phyloP scores from a whole-genome alignment of 2,888 invertebrate species.

The Papilio protenor region DNA sequence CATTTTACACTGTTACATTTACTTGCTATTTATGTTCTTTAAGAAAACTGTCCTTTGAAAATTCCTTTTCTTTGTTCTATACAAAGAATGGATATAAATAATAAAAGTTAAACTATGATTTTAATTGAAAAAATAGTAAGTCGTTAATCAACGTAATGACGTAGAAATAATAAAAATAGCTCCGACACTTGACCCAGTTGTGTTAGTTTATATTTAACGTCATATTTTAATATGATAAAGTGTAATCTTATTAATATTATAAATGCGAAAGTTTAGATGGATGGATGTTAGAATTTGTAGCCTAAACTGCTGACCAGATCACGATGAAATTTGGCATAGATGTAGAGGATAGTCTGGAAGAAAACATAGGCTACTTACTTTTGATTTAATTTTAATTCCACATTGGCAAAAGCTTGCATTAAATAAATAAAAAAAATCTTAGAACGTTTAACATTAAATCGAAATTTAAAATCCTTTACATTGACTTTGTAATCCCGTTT shows the following conservation, averaged over 20 bases:
- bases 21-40: neutral
- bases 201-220: neutral
- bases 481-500: too few relatives aligned
- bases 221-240: neutral
- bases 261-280: neutral
- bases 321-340: neutral
- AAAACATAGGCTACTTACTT: too few relatives aligned
- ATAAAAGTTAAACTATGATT: neutral
- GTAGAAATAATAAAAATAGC: neutral
- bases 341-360: too few relatives aligned
- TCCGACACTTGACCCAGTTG: neutral
- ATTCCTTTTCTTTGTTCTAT: neutral
- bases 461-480: too few relatives aligned
- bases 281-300: too few relatives aligned
- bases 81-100: neutral
- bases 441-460: too few relatives aligned
- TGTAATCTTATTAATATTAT: neutral
- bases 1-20: neutral
- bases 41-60: neutral
- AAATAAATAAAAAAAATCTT: too few relatives aligned
- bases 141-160: neutral
- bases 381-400: too few relatives aligned
- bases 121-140: neutral
- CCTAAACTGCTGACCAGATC: too few relatives aligned
- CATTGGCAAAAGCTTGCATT: too few relatives aligned